Evolutionary conservation across 1,140 invertebrate genomes (phyloP).

Genomic region (Tetragnatha versicolor): DNA sequence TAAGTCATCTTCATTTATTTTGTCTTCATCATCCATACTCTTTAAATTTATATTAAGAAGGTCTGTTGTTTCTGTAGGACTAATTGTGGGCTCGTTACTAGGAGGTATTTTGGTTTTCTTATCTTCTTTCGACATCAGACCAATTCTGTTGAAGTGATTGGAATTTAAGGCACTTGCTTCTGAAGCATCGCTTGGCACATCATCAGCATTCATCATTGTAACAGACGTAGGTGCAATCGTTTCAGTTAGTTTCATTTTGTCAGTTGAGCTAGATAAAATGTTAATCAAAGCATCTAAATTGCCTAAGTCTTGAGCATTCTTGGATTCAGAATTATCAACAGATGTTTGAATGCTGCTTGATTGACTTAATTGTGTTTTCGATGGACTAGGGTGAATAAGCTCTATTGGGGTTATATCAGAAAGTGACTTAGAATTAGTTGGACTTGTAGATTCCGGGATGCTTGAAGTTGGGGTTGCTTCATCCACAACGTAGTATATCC

Average conservation of each 20-base stretch:
- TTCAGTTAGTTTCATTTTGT: not conserved
- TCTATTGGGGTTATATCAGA: not conserved
- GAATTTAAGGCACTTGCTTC: not conserved
- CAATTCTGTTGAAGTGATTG: not conserved
- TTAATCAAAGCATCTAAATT: constrained; percentile 22
- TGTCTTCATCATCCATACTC: not conserved
- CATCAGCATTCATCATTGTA: not conserved
- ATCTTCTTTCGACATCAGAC: too few relatives aligned
- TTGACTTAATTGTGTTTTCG: not conserved
- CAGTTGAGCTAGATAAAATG: constrained; percentile 8
- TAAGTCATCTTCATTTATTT: not conserved
- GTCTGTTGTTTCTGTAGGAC: not conserved
- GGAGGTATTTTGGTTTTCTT: too few relatives aligned
- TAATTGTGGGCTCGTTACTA: not conserved
- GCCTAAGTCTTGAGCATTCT: not conserved
- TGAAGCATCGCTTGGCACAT: too few relatives aligned
- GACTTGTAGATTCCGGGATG: not conserved
- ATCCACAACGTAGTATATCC: constrained; percentile 63
- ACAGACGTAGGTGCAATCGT: constrained; percentile 11
- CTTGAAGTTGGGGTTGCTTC: not conserved
- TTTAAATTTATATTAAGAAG: not conserved
- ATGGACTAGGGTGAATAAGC: not conserved
- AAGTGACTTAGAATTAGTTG: not conserved
- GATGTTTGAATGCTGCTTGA: too few relatives aligned
- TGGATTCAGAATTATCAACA: not conserved